Evolutionary conservation across 1,140 invertebrate species (phyloP).

Genomic region (Triops cancriformis): DNA sequence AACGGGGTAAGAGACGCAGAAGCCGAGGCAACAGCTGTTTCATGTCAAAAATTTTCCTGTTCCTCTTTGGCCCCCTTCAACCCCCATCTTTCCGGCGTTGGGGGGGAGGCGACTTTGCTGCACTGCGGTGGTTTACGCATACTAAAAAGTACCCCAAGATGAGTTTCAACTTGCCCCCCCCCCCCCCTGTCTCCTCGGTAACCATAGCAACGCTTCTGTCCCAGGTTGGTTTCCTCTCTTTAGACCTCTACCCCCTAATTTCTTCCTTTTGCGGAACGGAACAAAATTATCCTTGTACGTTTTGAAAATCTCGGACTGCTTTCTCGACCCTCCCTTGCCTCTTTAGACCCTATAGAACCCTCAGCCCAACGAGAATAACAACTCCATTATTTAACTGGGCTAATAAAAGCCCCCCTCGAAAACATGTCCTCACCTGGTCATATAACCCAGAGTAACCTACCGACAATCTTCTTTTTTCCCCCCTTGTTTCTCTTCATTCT

Average conservation of each 20-base stretch:
- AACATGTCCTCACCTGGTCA: background rate
- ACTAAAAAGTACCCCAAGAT: background rate
- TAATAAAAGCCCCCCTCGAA: background rate
- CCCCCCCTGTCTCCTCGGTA: background rate
- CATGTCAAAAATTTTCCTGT: background rate
- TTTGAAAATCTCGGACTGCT: background rate
- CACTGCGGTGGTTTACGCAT: slow-evolving; percentile 9
- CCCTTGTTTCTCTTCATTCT: background rate
- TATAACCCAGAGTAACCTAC: background rate
- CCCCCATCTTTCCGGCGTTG: background rate
- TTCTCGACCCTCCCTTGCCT: background rate
- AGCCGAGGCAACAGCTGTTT: background rate
- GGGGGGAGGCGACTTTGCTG: background rate
- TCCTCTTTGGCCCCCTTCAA: background rate
- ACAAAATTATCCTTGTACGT: background rate
- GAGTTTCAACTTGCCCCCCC: background rate
- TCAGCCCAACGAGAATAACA: background rate
- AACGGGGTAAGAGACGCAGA: background rate
- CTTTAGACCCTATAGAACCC: background rate
- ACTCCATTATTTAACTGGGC: background rate
- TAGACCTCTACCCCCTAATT: too few species aligned
- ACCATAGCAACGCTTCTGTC: slow-evolving; percentile 1
- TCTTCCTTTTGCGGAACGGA: background rate
- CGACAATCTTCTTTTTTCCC: background rate
- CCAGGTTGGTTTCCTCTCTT: background rate